Evolutionary conservation across 1,140 invertebrate species (phyloP).

Genomic region (Drosophila baimaii): DNA sequence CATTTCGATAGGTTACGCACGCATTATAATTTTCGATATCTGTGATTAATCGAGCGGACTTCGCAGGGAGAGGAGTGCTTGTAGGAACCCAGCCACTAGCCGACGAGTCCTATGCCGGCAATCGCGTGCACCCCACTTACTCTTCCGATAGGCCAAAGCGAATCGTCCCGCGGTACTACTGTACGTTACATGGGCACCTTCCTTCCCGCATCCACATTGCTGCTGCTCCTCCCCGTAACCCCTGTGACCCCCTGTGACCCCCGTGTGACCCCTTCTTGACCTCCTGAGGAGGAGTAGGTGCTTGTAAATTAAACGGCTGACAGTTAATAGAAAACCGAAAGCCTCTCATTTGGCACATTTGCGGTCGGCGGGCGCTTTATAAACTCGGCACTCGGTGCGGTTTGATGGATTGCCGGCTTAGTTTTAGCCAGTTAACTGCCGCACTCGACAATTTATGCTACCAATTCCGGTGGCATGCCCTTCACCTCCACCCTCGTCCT

Average conservation of each 20-base stretch:
- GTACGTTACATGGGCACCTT: no score
- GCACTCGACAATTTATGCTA: conserved; percentile 56
- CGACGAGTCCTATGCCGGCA: no score
- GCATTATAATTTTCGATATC: no score
- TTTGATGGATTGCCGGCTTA: conserved; percentile 79
- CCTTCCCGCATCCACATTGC: no score
- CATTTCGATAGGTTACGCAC: no score
- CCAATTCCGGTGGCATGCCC: conserved; percentile 9
- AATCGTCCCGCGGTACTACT: no score
- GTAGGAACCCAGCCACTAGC: no score
- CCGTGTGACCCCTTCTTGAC: neutral
- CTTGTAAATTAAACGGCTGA: conserved; percentile 72
- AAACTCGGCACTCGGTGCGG: conserved; percentile 47
- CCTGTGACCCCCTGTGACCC: neutral
- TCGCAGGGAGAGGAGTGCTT: no score
- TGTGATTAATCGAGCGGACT: no score
- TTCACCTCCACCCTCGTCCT: no score
- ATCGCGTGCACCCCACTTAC: no score
- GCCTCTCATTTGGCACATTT: conserved; percentile 74
- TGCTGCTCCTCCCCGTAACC: neutral
- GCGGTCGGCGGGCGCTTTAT: conserved; percentile 50
- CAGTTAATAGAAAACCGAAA: conserved; percentile 80
- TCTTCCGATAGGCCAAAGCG: no score
- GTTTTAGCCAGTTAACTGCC: conserved; percentile 81
- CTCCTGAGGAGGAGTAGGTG: conserved; percentile 20